Evolutionary conservation across 2,888 invertebrate genomes (phyloP).

Genomic region (Tinea pellionella): DNA sequence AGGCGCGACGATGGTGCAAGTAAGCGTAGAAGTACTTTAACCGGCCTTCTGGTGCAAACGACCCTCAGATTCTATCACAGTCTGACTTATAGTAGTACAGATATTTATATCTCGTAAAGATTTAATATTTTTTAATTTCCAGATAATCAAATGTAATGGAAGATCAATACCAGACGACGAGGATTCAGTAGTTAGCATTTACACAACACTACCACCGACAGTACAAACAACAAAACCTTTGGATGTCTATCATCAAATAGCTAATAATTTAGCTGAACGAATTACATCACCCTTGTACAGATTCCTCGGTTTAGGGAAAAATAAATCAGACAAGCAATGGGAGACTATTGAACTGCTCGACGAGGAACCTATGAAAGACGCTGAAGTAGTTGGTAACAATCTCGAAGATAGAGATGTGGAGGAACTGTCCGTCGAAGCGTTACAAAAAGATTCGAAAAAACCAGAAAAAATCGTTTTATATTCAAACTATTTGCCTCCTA

Average conservation of each 20-base stretch:
- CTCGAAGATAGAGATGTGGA: conserved; percentile 43
- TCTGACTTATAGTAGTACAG: too few relatives aligned
- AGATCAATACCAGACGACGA: conserved; percentile 31
- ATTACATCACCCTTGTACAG: conserved; percentile 58
- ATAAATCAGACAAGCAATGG: conserved; percentile 27
- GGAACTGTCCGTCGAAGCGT: conserved; percentile 39
- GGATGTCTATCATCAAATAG: conserved; percentile 56
- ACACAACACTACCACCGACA: conserved; percentile 40
- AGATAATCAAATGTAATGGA: conserved; percentile 34
- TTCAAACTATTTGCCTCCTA: conserved; percentile 36
- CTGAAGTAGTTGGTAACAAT: conserved; percentile 35
- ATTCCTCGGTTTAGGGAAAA: conserved; percentile 39
- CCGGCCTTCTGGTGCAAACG: too few relatives aligned
- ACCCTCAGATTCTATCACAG: too few relatives aligned
- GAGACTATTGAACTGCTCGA: conserved; percentile 38
- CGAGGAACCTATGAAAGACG: conserved; percentile 28
- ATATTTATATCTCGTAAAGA: too few relatives aligned
- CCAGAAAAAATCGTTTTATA: conserved; percentile 50
- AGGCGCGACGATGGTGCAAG: too few relatives aligned
- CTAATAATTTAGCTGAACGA: conserved; percentile 52
- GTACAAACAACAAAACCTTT: conserved; percentile 26
- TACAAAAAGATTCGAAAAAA: conserved; percentile 36
- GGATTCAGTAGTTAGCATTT: conserved; percentile 51
- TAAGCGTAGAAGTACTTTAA: too few relatives aligned
- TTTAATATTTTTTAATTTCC: conserved; percentile 11